A percentile compares a stretch with the other conserved stretches of the same genome.
Evolutionary conservation across 2,113 vertebrate genomes (phyloP).

Genomic region (Gymnogyps californianus): DNA sequence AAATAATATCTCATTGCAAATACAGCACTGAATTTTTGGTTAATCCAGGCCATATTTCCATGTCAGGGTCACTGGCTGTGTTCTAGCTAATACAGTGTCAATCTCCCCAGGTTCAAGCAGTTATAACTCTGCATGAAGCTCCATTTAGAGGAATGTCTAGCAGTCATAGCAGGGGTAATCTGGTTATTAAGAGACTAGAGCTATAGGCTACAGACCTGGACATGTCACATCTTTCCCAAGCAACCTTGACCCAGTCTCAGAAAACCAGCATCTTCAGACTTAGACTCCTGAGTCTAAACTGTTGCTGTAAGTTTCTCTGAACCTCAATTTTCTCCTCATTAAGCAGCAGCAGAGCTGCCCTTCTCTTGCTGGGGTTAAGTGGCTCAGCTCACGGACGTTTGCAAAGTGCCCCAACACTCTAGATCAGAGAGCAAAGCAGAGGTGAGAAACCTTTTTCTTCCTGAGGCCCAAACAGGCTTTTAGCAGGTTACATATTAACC

Average conservation of each 20-base stretch:
- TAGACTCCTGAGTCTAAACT: background rate
- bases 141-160: background rate
- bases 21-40: background rate
- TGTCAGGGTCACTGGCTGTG: background rate
- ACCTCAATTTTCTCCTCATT: background rate
- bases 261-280: background rate
- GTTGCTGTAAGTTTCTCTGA: background rate
- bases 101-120: background rate
- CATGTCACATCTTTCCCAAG: background rate
- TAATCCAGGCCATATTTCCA: background rate
- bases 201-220: background rate
- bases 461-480: background rate
- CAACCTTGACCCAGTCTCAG: background rate
- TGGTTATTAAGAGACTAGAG: background rate
- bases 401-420: background rate
- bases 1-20: background rate
- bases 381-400: background rate
- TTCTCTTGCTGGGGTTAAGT: background rate
- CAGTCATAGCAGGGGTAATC: background rate
- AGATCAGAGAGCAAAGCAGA: background rate
- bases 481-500: background rate
- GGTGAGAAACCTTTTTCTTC: background rate
- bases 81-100: background rate
- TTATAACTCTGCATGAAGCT: background rate
- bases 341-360: background rate